Evolutionary conservation across 2,113 vertebrate genomes (phyloP).

Genomic region (Alligator sinensis): DNA sequence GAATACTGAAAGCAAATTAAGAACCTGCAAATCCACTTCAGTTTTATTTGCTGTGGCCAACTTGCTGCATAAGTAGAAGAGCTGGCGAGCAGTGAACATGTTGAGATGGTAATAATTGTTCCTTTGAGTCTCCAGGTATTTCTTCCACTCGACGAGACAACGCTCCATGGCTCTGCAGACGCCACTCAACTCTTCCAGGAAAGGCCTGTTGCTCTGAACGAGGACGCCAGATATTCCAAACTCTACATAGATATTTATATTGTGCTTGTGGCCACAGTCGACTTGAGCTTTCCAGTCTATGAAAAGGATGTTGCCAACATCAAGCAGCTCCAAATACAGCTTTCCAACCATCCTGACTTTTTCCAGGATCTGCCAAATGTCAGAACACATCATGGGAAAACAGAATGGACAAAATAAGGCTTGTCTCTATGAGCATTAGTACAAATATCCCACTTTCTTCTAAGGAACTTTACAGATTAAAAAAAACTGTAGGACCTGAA

Average conservation of each 20-base stretch:
- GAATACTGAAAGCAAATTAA: conserved; percentile 75
- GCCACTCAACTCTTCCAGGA: conserved; percentile 66
- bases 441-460: not conserved
- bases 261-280: conserved; percentile 53
- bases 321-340: conserved; percentile 78
- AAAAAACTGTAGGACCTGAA: too few relatives aligned
- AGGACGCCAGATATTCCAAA: conserved; percentile 54
- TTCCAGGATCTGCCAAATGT: conserved; percentile 75
- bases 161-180: conserved; percentile 76
- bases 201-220: conserved; percentile 46
- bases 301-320: conserved; percentile 81
- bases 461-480: too few relatives aligned
- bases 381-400: not conserved
- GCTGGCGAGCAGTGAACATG: conserved; percentile 79
- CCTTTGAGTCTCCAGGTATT: conserved; percentile 72
- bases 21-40: conserved; percentile 43
- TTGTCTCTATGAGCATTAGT: not conserved
- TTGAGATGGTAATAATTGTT: conserved; percentile 74
- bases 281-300: conserved; percentile 70
- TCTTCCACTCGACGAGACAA: conserved; percentile 77
- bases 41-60: conserved; percentile 54
- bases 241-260: conserved; percentile 64
- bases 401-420: too few relatives aligned
- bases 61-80: conserved; percentile 79
- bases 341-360: conserved; percentile 73